Evolutionary conservation across 2,113 vertebrate species (phyloP).

Genomic region (Odocoileus hemionus): DNA sequence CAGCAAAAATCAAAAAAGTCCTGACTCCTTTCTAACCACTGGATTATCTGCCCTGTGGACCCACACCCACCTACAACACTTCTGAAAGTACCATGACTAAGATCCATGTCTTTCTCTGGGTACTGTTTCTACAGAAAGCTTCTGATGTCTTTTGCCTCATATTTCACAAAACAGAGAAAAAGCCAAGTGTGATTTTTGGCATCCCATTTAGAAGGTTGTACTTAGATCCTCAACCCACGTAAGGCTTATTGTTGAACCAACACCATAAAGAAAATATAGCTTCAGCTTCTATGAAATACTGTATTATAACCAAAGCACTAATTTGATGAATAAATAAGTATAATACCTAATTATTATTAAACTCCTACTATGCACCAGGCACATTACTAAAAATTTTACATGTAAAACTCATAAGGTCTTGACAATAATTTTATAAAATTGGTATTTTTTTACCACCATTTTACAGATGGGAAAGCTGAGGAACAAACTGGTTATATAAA

Average conservation of each 20-base stretch:
- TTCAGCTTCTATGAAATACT: not conserved
- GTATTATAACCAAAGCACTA: not conserved
- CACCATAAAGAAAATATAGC: not conserved
- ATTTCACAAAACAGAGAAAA: slow-evolving; percentile 36
- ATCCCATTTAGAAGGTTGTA: not conserved
- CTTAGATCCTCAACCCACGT: not conserved
- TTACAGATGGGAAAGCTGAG: not conserved
- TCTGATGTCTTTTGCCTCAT: slow-evolving; percentile 36
- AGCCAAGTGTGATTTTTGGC: not conserved
- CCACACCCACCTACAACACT: not conserved
- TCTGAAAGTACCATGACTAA: slow-evolving; percentile 34
- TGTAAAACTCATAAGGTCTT: not conserved
- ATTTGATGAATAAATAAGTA: not conserved
- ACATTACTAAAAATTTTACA: not conserved
- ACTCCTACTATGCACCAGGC: not conserved
- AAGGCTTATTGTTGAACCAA: not conserved
- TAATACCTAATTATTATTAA: not conserved
- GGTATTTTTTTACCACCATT: not conserved
- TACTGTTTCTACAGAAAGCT: slow-evolving; percentile 20
- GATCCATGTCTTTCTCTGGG: not conserved
- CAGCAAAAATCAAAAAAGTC: slow-evolving; percentile 28
- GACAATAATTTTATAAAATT: not conserved
- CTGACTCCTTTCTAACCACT: not conserved
- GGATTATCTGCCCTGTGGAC: not conserved
- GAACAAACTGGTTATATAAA: not conserved